Conservation (phyloP, 2,797 vertebrate genomes). For the Vireo griseus region DNA sequence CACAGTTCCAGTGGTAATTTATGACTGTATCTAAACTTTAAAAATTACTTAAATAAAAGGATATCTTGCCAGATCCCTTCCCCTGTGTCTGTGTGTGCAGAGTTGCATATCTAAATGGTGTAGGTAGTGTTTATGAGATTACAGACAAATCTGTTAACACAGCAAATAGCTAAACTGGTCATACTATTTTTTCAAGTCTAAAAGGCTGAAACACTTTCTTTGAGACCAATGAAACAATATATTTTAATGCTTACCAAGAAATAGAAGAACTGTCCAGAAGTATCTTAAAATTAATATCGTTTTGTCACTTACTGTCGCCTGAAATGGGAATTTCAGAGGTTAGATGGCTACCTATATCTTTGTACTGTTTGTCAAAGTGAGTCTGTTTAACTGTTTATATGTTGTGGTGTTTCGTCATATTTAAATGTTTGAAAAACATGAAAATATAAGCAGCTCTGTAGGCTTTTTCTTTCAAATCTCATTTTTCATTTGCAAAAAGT, state of each 20-base stretch:
- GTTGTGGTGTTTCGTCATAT: background rate
- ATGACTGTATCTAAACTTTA: background rate
- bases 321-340: background rate
- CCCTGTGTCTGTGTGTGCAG: background rate
- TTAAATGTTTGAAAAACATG: background rate
- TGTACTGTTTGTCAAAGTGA: background rate
- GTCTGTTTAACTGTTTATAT: background rate
- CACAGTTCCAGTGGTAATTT: background rate
- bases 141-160: background rate
- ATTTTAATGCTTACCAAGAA: background rate
- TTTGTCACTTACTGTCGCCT: background rate
- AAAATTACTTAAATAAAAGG: background rate
- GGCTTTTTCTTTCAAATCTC: background rate
- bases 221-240: background rate
- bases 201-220: background rate
- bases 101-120: background rate
- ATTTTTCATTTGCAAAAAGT: background rate
- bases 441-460: background rate
- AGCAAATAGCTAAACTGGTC: background rate
- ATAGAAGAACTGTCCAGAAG: background rate
- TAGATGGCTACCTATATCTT: background rate
- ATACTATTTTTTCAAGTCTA: background rate
- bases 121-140: background rate
- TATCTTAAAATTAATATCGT: background rate
- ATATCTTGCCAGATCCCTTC: background rate